These are phyloP conservation scores for Sminthurinus aureus DNA, from an alignment of 2,888 invertebrate genomes.

Conservation along the genomic window DNA sequence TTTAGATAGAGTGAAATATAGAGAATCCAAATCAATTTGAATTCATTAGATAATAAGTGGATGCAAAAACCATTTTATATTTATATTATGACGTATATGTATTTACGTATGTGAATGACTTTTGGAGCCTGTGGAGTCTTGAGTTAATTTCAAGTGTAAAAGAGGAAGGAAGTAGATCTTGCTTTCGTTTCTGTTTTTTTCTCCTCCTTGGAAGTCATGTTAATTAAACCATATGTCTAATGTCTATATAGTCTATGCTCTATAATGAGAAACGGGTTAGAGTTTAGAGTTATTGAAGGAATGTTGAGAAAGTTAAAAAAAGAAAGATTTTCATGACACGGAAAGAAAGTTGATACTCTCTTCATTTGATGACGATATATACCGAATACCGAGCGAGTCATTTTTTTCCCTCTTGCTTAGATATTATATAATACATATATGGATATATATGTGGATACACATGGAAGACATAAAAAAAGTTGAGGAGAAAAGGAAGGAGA, in stretches of 20 bases:
- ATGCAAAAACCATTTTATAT: too few species aligned
- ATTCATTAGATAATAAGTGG: too few species aligned
- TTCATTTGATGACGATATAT: too few species aligned
- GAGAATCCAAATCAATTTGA: too few species aligned
- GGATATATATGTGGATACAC: not conserved
- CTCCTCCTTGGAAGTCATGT: slow-evolving; percentile 8
- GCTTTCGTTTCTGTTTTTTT: not conserved
- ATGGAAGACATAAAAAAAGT: not conserved
- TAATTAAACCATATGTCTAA: slow-evolving; percentile 34
- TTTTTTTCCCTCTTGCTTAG: not conserved
- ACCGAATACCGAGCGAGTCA: not conserved
- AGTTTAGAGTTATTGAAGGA: slow-evolving; percentile 5
- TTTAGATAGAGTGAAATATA: too few species aligned
- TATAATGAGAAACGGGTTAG: too few species aligned
- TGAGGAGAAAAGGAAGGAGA: not conserved
- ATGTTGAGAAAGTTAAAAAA: not conserved
- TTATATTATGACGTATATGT: too few species aligned
- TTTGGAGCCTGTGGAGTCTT: too few species aligned
- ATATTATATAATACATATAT: not conserved
- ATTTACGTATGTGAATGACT: too few species aligned
- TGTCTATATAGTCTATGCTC: too few species aligned
- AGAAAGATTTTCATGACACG: not conserved
- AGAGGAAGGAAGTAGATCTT: too few species aligned
- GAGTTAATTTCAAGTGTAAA: too few species aligned
- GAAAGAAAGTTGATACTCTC: slow-evolving; percentile 15